These are phyloP conservation scores for Megaceryle torquata DNA, from an alignment of 2,113 vertebrate genomes.

Conservation along the genomic window DNA sequence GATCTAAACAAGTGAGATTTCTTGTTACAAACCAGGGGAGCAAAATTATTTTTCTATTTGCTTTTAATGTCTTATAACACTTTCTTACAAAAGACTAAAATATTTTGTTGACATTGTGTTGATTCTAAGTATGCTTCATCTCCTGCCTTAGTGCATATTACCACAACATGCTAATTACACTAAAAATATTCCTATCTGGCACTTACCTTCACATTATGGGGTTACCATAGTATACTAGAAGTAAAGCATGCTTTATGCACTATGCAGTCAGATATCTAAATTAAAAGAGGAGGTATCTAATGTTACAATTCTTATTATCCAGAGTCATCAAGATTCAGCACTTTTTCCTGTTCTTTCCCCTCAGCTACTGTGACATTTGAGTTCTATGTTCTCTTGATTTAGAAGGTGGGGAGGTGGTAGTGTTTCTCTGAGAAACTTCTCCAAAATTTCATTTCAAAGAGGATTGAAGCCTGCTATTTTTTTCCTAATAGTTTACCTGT, in stretches of 20 bases:
- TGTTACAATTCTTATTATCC: neutral
- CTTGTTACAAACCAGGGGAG: neutral
- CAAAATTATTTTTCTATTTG: neutral
- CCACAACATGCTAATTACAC: neutral
- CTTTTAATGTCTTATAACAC: neutral
- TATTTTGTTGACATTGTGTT: neutral
- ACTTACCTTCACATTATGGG: neutral
- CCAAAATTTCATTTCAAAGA: neutral
- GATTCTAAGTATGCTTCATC: neutral
- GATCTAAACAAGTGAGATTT: neutral
- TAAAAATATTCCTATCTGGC: neutral
- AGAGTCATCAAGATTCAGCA: neutral
- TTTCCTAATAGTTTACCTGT: neutral
- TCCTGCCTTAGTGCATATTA: neutral
- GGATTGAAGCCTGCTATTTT: neutral
- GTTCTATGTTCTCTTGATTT: neutral
- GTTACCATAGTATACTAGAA: neutral
- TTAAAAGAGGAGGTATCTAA: neutral
- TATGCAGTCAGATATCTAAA: no score
- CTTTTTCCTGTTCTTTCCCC: neutral
- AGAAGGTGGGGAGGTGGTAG: no score
- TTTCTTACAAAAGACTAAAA: neutral
- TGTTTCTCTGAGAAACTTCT: neutral
- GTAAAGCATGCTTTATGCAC: neutral
- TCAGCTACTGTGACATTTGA: neutral